Percentiles rank a stretch among this genome's conserved stretches.
These are phyloP conservation scores for Sisyra terminalis DNA, from an alignment of 2,888 invertebrate species.

Conservation along the genomic window DNA sequence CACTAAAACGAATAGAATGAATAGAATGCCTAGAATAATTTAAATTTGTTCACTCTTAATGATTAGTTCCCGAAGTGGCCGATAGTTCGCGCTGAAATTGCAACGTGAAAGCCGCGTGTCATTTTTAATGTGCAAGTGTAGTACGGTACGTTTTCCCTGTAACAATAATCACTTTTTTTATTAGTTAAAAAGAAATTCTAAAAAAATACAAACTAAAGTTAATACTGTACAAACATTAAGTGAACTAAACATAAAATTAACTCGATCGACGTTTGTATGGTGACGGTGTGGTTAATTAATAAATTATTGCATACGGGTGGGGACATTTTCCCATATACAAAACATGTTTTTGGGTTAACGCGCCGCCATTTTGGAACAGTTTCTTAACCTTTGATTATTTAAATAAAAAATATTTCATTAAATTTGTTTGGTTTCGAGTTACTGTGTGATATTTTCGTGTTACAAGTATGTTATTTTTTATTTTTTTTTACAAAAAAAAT, in stretches of 20 bases:
- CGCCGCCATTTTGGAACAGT: slow-evolving; percentile 28
- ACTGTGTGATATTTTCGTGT: not conserved
- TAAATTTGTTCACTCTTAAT: too few relatives aligned
- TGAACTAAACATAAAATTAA: too few relatives aligned
- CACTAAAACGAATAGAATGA: too few relatives aligned
- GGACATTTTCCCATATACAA: not conserved
- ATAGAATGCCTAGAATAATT: too few relatives aligned
- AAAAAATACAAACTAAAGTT: too few relatives aligned
- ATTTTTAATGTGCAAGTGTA: slow-evolving; percentile 23
- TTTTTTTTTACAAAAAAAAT: not conserved
- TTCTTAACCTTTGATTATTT: slow-evolving; percentile 26
- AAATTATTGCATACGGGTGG: too few relatives aligned
- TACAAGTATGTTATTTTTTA: not conserved
- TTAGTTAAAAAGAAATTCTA: slow-evolving; percentile 2
- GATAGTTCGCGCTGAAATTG: slow-evolving; percentile 20
- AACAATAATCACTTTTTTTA: slow-evolving; percentile 23
- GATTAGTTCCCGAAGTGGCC: not conserved
- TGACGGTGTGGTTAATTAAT: too few relatives aligned
- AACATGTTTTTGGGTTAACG: slow-evolving; percentile 26
- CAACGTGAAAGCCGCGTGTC: slow-evolving; percentile 33
- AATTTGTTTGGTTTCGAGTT: not conserved
- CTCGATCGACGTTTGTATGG: too few relatives aligned
- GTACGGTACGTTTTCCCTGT: slow-evolving; percentile 20
- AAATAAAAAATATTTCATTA: not conserved
- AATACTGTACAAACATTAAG: too few relatives aligned